These are phyloP conservation scores for Gymnocheta viridis DNA, from an alignment of 2,888 invertebrate genomes.

Conservation along the genomic window DNA sequence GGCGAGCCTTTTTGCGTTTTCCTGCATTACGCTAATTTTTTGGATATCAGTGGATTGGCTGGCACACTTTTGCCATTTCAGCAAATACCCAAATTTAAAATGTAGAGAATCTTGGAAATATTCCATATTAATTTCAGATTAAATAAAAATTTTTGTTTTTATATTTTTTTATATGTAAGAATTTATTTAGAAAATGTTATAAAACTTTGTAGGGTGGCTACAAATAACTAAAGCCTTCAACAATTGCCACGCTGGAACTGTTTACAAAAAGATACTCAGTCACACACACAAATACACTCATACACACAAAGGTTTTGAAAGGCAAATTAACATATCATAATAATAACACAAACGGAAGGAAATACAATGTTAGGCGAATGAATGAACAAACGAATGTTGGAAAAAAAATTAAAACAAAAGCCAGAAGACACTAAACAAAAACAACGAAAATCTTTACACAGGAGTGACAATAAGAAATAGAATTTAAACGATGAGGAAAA, in stretches of 20 bases:
- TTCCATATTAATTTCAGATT: too few relatives aligned
- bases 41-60: too few relatives aligned
- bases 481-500: background rate
- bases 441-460: conserved; percentile 49
- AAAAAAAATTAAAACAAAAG: conserved; percentile 13
- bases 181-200: too few relatives aligned
- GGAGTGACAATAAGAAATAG: conserved; percentile 22
- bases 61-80: too few relatives aligned
- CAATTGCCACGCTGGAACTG: background rate
- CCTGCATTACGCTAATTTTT: too few relatives aligned
- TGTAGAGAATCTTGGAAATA: too few relatives aligned
- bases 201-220: too few relatives aligned
- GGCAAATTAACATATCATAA: conserved; percentile 63
- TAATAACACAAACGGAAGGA: conserved; percentile 48
- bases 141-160: too few relatives aligned
- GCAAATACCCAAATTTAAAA: too few relatives aligned
- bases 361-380: conserved; percentile 30
- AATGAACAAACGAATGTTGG: conserved; percentile 30
- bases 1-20: too few relatives aligned
- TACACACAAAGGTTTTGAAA: conserved; percentile 14
- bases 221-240: background rate
- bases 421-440: conserved; percentile 20
- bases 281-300: background rate
- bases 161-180: too few relatives aligned
- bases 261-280: too few relatives aligned